Conservation (phyloP, 2,888 invertebrate species). For the Aspidiotus rigidus region DNA sequence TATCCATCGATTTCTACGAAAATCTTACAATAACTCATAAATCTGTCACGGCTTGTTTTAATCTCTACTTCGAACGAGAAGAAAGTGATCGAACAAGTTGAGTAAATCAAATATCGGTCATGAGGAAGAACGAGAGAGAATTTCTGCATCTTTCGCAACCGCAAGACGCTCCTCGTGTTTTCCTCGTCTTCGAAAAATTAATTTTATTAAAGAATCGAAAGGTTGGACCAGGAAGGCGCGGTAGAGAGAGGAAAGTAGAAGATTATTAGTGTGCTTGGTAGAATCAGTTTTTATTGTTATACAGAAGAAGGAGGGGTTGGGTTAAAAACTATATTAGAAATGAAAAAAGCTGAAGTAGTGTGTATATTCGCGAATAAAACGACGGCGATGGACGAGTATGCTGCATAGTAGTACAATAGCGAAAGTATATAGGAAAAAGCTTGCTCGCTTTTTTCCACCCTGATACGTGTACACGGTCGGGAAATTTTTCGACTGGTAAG, state of each 20-base stretch:
- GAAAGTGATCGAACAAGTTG: not conserved
- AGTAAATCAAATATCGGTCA: not conserved
- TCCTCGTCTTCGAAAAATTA: not conserved
- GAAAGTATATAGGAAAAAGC: not conserved
- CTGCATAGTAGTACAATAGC: slow-evolving; percentile 1
- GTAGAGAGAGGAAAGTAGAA: not conserved
- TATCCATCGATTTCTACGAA: slow-evolving; percentile 28
- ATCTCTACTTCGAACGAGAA: slow-evolving; percentile 3
- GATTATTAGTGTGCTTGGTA: not conserved
- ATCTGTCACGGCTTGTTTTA: slow-evolving; percentile 15
- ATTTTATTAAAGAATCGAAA: slow-evolving; percentile 1
- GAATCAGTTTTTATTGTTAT: not conserved
- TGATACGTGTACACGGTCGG: not conserved
- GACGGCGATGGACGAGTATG: not conserved
- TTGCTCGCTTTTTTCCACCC: too few species aligned
- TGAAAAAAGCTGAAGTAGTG: too few species aligned
- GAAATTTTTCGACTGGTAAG: slow-evolving; percentile 27
- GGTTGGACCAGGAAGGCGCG: not conserved
- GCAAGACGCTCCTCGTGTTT: not conserved
- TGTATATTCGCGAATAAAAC: too few species aligned
- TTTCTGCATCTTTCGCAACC: not conserved
- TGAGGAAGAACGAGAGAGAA: not conserved
- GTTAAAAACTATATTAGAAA: not conserved
- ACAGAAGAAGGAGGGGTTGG: not conserved
- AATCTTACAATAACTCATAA: slow-evolving; percentile 4